Evolutionary conservation across 2,113 vertebrate genomes (phyloP).

Genomic region (Electrona antarctica): DNA sequence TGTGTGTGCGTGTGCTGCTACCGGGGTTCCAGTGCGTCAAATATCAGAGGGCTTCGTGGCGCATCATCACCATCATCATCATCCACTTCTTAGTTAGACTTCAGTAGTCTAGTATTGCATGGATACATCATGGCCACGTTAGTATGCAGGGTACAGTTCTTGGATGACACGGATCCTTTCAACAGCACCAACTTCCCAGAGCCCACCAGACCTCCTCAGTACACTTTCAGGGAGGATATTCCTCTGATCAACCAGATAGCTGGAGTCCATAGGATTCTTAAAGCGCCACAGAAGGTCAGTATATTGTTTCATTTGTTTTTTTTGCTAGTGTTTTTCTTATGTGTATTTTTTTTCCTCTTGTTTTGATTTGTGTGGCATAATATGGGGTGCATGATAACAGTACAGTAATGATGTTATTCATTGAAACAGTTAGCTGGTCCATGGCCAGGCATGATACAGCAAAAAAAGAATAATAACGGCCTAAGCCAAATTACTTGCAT

Average conservation of each 20-base stretch:
- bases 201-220: slow-evolving; percentile 92
- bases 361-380: not conserved
- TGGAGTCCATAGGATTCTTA: slow-evolving; percentile 90
- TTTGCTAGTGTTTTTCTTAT: not conserved
- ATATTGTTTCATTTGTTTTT: not conserved
- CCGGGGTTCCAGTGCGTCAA: not conserved
- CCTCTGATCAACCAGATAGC: slow-evolving; percentile 91
- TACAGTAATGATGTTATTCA: not conserved
- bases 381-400: not conserved
- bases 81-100: slow-evolving; percentile 54
- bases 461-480: not conserved
- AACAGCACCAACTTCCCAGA: slow-evolving; percentile 98
- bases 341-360: not conserved
- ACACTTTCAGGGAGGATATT: slow-evolving; percentile 93
- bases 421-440: not conserved
- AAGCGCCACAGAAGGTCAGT: slow-evolving; percentile 93
- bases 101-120: slow-evolving; percentile 74
- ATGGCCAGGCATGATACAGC: not conserved
- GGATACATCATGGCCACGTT: slow-evolving; percentile 92
- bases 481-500: slow-evolving; percentile 27
- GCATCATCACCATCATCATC: slow-evolving; percentile 11
- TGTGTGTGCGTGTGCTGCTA: slow-evolving; percentile 11
- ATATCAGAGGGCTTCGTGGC: slow-evolving; percentile 15
- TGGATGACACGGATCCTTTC: slow-evolving; percentile 98
- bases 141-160: slow-evolving; percentile 92